These are phyloP conservation scores for Aporrectodea caliginosa DNA, from an alignment of 1,140 invertebrate genomes.

Conservation along the genomic window DNA sequence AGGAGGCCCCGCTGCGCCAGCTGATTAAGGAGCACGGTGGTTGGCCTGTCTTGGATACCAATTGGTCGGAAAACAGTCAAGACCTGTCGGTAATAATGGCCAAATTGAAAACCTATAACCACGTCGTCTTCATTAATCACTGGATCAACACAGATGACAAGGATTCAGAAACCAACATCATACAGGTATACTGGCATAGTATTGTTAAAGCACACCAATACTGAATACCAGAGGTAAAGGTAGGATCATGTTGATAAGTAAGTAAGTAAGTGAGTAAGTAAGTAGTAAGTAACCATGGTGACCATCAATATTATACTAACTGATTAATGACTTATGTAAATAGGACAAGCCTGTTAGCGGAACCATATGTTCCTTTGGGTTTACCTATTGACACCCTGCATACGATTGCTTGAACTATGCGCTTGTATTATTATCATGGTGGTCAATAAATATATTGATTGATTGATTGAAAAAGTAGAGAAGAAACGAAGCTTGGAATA, in stretches of 20 bases:
- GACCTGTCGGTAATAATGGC: conserved; percentile 73
- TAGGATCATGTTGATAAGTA: background rate
- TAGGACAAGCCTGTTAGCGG: background rate
- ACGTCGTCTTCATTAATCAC: conserved; percentile 68
- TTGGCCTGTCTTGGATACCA: conserved; percentile 72
- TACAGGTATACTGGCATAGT: conserved; percentile 71
- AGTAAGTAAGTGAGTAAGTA: background rate
- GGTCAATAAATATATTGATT: too few relatives aligned
- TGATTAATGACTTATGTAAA: background rate
- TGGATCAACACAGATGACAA: conserved; percentile 85
- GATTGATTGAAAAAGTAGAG: too few relatives aligned
- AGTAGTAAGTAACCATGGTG: background rate
- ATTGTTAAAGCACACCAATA: too few relatives aligned
- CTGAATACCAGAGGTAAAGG: background rate
- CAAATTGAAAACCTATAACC: conserved; percentile 73
- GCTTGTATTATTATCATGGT: too few relatives aligned
- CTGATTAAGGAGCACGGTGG: conserved; percentile 73
- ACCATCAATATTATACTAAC: background rate
- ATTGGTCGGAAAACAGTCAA: conserved; percentile 61
- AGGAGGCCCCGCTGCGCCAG: conserved; percentile 67
- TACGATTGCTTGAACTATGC: too few relatives aligned
- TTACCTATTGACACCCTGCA: too few relatives aligned
- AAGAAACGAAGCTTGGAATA: too few relatives aligned
- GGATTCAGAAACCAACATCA: conserved; percentile 78
- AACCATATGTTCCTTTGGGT: too few relatives aligned